Conservation (phyloP, 1,140 invertebrate species). For the Cardiocondyla obscurior region DNA sequence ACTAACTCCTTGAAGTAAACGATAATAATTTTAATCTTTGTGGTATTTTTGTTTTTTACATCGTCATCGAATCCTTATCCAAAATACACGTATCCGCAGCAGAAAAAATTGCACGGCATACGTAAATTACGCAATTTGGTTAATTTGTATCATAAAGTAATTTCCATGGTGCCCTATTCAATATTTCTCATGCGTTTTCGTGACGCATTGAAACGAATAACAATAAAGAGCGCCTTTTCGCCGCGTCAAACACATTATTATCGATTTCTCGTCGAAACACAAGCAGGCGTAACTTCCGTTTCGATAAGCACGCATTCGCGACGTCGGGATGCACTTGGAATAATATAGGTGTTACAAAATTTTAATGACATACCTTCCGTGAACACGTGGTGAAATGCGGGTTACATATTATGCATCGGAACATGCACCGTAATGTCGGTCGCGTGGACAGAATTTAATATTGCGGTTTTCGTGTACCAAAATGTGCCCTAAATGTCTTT, state of each 20-base stretch:
- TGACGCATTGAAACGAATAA: not conserved
- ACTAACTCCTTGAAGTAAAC: not conserved
- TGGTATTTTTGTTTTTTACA: no score
- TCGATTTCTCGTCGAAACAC: constrained; percentile 20
- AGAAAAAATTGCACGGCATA: not conserved
- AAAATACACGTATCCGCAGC: not conserved
- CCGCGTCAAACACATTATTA: constrained; percentile 19
- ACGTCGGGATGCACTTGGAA: constrained; percentile 23
- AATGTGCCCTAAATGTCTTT: no score
- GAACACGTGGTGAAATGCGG: not conserved
- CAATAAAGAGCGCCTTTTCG: constrained; percentile 9
- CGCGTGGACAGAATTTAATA: not conserved
- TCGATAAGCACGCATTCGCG: constrained; percentile 6
- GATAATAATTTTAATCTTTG: not conserved
- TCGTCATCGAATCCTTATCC: constrained; percentile 25
- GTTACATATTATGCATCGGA: not conserved
- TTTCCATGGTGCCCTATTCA: not conserved
- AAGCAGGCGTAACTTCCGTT: not conserved
- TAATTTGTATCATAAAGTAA: not conserved
- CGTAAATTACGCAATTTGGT: not conserved
- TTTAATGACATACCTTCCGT: not conserved
- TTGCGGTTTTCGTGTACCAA: not conserved
- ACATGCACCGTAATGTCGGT: not conserved
- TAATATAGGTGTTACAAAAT: constrained; percentile 18
- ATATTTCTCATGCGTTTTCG: not conserved